phyloP scores from a whole-genome alignment of 2,113 vertebrate species.

The Leptocoma aspasia region DNA sequence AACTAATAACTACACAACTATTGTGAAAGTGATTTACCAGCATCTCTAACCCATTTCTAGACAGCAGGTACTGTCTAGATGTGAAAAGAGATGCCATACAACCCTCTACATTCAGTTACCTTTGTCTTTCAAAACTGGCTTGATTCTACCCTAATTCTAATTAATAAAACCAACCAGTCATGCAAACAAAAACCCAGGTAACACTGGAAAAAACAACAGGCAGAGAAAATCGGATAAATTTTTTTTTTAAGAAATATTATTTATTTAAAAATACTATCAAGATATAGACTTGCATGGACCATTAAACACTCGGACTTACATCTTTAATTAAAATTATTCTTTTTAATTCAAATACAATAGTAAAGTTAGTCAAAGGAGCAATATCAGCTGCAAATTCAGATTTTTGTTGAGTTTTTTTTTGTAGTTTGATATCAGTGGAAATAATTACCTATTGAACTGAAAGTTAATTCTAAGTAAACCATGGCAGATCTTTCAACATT shows the following conservation, averaged over 20 bases:
- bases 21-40: neutral
- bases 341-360: neutral
- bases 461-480: neutral
- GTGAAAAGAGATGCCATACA: neutral
- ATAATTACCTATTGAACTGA: neutral
- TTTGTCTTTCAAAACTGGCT: neutral
- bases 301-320: neutral
- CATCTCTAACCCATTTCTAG: neutral
- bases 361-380: neutral
- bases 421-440: neutral
- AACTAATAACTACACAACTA: neutral
- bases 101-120: neutral
- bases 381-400: neutral
- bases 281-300: neutral
- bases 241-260: neutral
- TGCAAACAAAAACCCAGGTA: neutral
- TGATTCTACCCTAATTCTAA: neutral
- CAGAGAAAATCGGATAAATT: neutral
- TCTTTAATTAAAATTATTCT: neutral
- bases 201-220: neutral
- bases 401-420: neutral
- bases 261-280: neutral
- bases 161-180: neutral
- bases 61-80: neutral
- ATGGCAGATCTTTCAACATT: neutral